Evolutionary conservation across 2,797 vertebrate species (phyloP), one percentile per base, ranked within the genome.

Genomic region (Sparus aurata): DNA sequence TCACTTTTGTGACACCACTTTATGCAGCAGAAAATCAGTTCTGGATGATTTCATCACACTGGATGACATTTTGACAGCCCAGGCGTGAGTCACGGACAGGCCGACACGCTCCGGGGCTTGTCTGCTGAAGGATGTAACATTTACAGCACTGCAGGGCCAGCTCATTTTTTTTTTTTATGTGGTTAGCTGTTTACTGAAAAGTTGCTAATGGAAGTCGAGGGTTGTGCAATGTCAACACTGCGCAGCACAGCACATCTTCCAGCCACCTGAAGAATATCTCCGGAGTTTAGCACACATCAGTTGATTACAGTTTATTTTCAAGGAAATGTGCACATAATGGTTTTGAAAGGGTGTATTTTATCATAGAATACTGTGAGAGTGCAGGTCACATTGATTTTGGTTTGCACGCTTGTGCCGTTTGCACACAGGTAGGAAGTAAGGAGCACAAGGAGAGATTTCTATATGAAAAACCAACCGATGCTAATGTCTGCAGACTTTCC

Each of bases 21-120:
- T 2, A 45, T 63, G 15, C 45, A 34, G 12, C 49, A 17, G 55
- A 52, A 70, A 38, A 64, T 68, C 30, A 60, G 12, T 78, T 53
- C 55, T 25, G 6, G 18, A 50, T 1, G 5, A 71, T 72, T 66
- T 64, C 62, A 62, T 74, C 43, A 46, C 30, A 13, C 10, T 62
- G 20, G 4, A 7, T 75, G 62, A 77, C 45, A 73, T 30, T 76
- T 67, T 65, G 59, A 66, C 54, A 73, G 53, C 20, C n/a, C 8
- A 5, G 30, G 67, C 50, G 9, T 25, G 59, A 73, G 52, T 73
- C 75, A 71, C 7, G n/a, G 38, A 54, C 49, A 74, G 16, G 8
- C 17, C 73, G 63, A 41, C 12, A 18, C 0, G 8, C 64, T 34
- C n/a, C 3, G 0, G 1, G 46, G 46, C 65, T 52, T 5, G 17